Evolutionary conservation across 2,888 invertebrate species (phyloP).

Genomic region (Diabrotica balteata): DNA sequence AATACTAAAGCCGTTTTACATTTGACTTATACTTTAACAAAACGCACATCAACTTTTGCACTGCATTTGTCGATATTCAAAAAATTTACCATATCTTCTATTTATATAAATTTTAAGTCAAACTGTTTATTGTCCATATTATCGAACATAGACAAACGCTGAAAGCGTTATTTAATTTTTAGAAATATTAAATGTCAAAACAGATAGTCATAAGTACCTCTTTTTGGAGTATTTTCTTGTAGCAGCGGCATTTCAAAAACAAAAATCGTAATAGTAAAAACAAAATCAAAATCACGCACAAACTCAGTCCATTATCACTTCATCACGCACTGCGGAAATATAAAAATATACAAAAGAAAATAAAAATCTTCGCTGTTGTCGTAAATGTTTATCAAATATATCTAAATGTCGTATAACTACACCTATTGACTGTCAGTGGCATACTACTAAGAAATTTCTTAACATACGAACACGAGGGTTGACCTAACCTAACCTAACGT

Average conservation of each 20-base stretch:
- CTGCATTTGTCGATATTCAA: too few relatives aligned
- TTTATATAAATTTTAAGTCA: too few relatives aligned
- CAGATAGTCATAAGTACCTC: slow-evolving; percentile 48
- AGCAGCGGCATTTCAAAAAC: slow-evolving; percentile 55
- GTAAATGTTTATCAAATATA: slow-evolving; percentile 17
- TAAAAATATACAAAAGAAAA: slow-evolving; percentile 4
- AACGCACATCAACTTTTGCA: too few relatives aligned
- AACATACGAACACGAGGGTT: slow-evolving; percentile 53
- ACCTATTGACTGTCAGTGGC: slow-evolving; percentile 49
- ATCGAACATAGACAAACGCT: too few relatives aligned
- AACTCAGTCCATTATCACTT: slow-evolving; percentile 37
- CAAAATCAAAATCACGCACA: slow-evolving; percentile 38
- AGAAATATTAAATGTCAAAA: too few relatives aligned
- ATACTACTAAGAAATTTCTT: slow-evolving; percentile 57
- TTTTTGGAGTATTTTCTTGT: slow-evolving; percentile 57
- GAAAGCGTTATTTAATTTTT: too few relatives aligned
- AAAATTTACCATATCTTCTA: too few relatives aligned
- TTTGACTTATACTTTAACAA: too few relatives aligned
- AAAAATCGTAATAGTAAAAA: slow-evolving; percentile 31
- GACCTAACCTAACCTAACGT: slow-evolving; percentile 61
- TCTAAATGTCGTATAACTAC: slow-evolving; percentile 42
- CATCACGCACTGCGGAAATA: slow-evolving; percentile 13
- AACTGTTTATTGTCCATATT: too few relatives aligned
- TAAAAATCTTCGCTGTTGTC: slow-evolving; percentile 12
- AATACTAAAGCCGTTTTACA: too few relatives aligned